Evolutionary conservation across 1,140 invertebrate genomes (phyloP), one percentile per base, ranked within the genome.

Genomic region (roundworm (Caenorhabditis elegans)): DNA sequence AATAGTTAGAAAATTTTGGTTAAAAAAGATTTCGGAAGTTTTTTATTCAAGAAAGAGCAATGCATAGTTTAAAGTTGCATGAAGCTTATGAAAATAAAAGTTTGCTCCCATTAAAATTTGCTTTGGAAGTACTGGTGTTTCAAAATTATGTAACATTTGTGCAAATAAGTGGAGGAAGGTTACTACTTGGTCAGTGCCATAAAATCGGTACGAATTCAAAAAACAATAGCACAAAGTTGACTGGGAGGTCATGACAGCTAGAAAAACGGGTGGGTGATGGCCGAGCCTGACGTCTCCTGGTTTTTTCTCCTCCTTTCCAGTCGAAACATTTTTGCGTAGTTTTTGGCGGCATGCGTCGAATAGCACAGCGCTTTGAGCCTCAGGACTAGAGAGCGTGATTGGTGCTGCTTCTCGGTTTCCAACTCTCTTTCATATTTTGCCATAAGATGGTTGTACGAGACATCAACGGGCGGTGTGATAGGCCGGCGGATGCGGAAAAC

Each of bases 391-490:
- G 60, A 70, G 60, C 60, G 60, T 70, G 60, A 70, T 70, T 70
- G 60, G 60, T 70, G 60, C n/a, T n/a, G n/a, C 60, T 70, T 70
- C 60, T 70, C 60, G 60, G 60, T 70, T 70, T 70, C 60, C n/a
- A 70, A 70, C 60, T 70, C 60, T 70, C 34, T 39, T 70, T 70
- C 60, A 70, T 70, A 70, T 70, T 70, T 70, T 70, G 31, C 60
- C 34, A 43, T 70, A 70, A 39, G 60, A 70, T 70, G 60, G 60
- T 70, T 39, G 60, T 70, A 70, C 60, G 60, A 70, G 60, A 70
- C 60, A 70, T 70, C 60, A 70, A 70, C 60, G 31, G 60, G 60
- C 60, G 60, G 60, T 70, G 60, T 70, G 60, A 70, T 70, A 34
- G 60, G 60, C 60, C 60, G n/a, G 60, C 60, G 60, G 60, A 70